Conservation (phyloP, 2,113 vertebrate species). For the Theropithecus gelada region DNA sequence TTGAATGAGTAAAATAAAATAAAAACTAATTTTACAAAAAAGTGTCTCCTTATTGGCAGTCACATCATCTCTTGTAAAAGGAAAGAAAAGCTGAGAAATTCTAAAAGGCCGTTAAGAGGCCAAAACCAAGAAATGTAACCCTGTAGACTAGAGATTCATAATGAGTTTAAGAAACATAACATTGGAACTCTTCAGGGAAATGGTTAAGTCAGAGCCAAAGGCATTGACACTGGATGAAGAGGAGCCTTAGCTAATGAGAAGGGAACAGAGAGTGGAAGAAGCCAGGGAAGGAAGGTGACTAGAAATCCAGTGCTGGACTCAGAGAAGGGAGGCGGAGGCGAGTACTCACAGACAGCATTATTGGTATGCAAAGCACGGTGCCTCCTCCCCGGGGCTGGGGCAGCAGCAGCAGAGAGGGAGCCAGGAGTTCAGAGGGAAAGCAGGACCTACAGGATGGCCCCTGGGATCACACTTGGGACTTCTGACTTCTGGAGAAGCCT, state of each 20-base stretch:
- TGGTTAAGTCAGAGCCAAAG: slow-evolving; percentile 13
- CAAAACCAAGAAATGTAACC: neutral
- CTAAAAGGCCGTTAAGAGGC: neutral
- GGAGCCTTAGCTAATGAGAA: neutral
- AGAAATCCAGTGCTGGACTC: neutral
- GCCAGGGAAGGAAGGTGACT: neutral
- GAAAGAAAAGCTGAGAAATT: slow-evolving; percentile 29
- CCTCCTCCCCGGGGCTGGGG: neutral
- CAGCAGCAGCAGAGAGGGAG: neutral
- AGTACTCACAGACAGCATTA: neutral
- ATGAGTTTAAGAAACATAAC: neutral
- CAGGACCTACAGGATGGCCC: neutral
- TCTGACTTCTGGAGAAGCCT: neutral
- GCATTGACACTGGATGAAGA: slow-evolving; percentile 24
- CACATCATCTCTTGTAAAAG: neutral
- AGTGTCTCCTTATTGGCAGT: neutral
- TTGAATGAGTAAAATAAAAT: neutral
- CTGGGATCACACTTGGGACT: neutral
- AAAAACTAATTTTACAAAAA: neutral
- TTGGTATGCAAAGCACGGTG: neutral
- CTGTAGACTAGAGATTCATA: neutral
- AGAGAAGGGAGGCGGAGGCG: accelerated
- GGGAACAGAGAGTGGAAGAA: neutral
- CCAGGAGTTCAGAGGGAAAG: neutral
- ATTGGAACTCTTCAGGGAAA: neutral